These are phyloP conservation scores for Iguana delicatissima DNA, from an alignment of 2,797 vertebrate genomes.

Conservation along the genomic window DNA sequence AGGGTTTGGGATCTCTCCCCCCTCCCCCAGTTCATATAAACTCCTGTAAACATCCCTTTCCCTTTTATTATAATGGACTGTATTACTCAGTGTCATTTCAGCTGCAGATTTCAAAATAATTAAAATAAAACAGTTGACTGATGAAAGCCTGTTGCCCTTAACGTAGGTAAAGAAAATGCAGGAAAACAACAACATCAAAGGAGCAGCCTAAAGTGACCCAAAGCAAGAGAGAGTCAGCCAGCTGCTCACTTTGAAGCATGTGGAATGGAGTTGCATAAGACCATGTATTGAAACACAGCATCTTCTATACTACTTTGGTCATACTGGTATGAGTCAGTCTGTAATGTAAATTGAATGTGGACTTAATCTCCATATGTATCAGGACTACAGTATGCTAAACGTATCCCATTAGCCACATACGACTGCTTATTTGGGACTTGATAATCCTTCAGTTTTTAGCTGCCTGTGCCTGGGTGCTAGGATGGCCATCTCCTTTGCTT, in stretches of 20 bases:
- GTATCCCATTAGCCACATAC: background rate
- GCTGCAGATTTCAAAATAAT: slow-evolving; percentile 54
- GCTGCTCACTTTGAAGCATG: background rate
- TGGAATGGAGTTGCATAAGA: background rate
- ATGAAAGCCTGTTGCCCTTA: slow-evolving; percentile 23
- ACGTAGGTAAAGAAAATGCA: background rate
- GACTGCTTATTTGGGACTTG: background rate
- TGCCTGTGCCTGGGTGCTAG: background rate
- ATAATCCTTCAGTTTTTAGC: background rate
- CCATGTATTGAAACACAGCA: background rate
- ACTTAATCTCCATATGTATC: background rate
- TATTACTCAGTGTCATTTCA: slow-evolving; percentile 46
- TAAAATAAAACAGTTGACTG: slow-evolving; percentile 40
- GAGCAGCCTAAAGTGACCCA: slow-evolving; percentile 11
- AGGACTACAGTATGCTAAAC: background rate
- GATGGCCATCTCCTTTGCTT: background rate
- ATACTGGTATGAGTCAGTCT: background rate
- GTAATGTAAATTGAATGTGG: background rate
- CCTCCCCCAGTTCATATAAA: background rate
- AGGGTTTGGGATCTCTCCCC: slow-evolving; percentile 34
- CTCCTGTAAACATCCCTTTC: slow-evolving; percentile 60
- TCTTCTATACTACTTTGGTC: background rate
- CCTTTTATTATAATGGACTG: slow-evolving; percentile 45
- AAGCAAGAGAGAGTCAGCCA: background rate
- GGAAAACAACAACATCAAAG: slow-evolving; percentile 5